Evolutionary conservation across 2,888 invertebrate species (phyloP).

Genomic region (Cataglyphis altisquamis): DNA sequence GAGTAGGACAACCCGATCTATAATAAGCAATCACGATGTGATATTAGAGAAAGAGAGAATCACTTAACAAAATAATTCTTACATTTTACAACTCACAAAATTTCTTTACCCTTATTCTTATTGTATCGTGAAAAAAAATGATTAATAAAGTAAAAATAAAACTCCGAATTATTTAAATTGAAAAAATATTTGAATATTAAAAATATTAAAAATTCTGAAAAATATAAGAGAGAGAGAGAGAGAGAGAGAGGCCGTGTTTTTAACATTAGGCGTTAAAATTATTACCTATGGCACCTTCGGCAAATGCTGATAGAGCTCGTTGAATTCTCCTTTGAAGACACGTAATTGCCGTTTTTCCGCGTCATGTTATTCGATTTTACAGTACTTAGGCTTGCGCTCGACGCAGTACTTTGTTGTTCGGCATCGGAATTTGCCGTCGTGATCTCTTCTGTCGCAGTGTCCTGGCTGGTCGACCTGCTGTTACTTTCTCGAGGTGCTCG

Average conservation of each 20-base stretch:
- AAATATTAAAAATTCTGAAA: not conserved
- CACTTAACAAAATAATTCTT: not conserved
- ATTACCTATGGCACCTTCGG: slow-evolving; percentile 84
- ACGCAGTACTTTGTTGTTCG: slow-evolving; percentile 84
- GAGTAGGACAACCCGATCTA: slow-evolving; percentile 84
- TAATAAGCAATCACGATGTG: slow-evolving; percentile 28
- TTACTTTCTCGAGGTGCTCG: slow-evolving; percentile 79
- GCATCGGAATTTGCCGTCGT: slow-evolving; percentile 80
- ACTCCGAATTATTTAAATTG: not conserved
- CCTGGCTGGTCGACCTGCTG: slow-evolving; percentile 55
- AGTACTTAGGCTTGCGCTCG: slow-evolving; percentile 84
- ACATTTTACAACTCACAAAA: not conserved
- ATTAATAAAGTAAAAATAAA: not conserved
- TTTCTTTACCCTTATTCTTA: not conserved
- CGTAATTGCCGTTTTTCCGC: slow-evolving; percentile 80
- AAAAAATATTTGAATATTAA: not conserved
- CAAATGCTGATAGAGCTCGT: slow-evolving; percentile 83
- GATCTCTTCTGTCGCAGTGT: slow-evolving; percentile 77
- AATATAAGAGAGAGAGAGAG: not conserved
- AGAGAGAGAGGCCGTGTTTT: not conserved
- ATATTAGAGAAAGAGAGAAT: not conserved
- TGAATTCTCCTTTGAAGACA: slow-evolving; percentile 78
- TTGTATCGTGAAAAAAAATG: not conserved
- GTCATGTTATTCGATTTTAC: slow-evolving; percentile 82
- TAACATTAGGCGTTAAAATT: slow-evolving; percentile 1